A percentile compares a stretch with the other conserved stretches of the same genome.
Conservation (phyloP, 2,797 vertebrate species). For the Gambelia wislizenii region DNA sequence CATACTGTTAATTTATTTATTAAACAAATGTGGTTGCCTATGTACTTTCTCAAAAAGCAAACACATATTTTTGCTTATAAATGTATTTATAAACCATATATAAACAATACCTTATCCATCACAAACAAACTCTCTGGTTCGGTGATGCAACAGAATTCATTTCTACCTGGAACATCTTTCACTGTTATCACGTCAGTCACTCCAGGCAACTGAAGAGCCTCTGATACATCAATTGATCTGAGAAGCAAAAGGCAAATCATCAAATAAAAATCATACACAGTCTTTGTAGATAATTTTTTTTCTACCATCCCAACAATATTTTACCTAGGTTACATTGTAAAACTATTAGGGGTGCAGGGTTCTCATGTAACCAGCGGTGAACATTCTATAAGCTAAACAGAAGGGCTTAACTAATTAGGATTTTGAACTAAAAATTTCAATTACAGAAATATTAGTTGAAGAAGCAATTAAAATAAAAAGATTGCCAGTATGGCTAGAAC, state of each 20-base stretch:
- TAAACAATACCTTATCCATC: constrained; percentile 68
- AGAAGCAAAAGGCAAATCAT: constrained; percentile 11
- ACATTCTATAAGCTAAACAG: neutral
- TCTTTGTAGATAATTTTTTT: neutral
- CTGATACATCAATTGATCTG: constrained; percentile 84
- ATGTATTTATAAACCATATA: neutral
- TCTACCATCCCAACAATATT: neutral
- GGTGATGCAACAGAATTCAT: constrained; percentile 58
- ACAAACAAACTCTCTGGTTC: constrained; percentile 79
- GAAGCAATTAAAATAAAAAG: neutral
- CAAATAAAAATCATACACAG: neutral
- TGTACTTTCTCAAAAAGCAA: neutral
- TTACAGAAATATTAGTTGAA: neutral
- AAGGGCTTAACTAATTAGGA: neutral
- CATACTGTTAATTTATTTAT: neutral
- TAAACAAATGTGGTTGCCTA: neutral
- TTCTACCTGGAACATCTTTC: constrained; percentile 87
- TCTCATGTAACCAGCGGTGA: neutral
- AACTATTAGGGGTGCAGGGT: neutral
- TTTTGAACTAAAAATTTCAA: neutral
- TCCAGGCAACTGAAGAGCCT: constrained; percentile 82
- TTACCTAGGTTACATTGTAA: neutral
- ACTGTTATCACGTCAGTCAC: constrained; percentile 86
- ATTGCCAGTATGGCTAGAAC: neutral
- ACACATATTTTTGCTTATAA: neutral